Base-by-base conservation (phyloP, 2,113 vertebrate genomes). In the Cavia aperea region DNA sequence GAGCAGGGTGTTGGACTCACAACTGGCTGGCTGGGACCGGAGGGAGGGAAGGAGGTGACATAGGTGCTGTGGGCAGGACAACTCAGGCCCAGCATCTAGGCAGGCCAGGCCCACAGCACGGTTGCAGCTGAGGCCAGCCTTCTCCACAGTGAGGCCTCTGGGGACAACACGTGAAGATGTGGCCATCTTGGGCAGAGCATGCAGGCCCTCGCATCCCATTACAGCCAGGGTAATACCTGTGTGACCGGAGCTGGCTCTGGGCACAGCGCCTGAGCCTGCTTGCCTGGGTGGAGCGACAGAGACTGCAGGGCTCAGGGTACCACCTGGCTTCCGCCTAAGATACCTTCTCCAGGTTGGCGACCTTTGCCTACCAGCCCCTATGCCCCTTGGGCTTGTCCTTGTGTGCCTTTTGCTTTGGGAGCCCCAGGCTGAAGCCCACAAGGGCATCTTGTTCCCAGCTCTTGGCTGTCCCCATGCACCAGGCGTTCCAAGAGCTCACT, bases 381-480 rank as follows among this genome's bases (percentile, higher is more conserved):
- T 54, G 33, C 33, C 21, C 51, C 12, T 19, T 10, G 14, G 46
- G 56, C 63, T n/a, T 14, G 1, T 65, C 43, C 43, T 19, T 2
- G 33, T 56, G 23, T 18, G 46, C 43, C 60, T 36, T 81, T 66
- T 65, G 46, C 33, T 54, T 5, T 7, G 15, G 36, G 49, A 70
- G 12, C 18, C 33, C 60, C 14, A 79, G 31, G 18, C 10, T 51
- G n/a, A 46, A 63, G 15, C 39, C 36, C 54, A 66, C 54, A 43
- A 54, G 58, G 56, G 4, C 18, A 19, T 4, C 65, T 60, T 46
- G 31, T 60, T 29, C 51, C 78, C 1, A 3, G 2, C 31, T 43
- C 75, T 13, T 16, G 24, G 2, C 6, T 10, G 29, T 15, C 31
- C 15, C 4, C 11, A 1, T 19, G 51, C 1, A 13, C 62, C 16